These are phyloP conservation scores for Gobionotothen gibberifrons DNA, from an alignment of 2,797 vertebrate genomes.

Conservation along the genomic window DNA sequence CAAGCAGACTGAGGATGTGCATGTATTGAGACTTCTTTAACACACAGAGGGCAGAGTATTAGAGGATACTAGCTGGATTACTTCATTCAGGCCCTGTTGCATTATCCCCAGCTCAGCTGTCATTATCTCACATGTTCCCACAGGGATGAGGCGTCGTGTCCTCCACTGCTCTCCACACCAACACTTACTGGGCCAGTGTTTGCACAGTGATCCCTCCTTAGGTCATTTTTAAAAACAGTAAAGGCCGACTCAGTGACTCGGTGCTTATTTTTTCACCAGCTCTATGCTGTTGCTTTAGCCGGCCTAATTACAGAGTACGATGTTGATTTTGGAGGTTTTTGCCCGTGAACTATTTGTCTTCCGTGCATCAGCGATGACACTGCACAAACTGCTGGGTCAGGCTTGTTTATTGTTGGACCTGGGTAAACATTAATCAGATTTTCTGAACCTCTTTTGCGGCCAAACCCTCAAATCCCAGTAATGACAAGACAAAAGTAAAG, in stretches of 20 bases:
- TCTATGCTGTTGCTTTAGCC: slow-evolving; percentile 10
- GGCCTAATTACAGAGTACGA: slow-evolving; percentile 54
- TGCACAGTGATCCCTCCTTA: slow-evolving; percentile 21
- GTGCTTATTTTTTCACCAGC: slow-evolving; percentile 46
- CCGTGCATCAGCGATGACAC: slow-evolving; percentile 43
- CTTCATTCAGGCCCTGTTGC: slow-evolving; percentile 55
- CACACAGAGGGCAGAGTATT: slow-evolving; percentile 30
- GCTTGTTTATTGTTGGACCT: slow-evolving; percentile 42
- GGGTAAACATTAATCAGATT: slow-evolving; percentile 57
- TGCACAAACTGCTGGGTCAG: slow-evolving; percentile 49
- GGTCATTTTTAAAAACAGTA: slow-evolving; percentile 37
- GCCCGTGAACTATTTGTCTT: slow-evolving; percentile 50
- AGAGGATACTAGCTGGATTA: slow-evolving; percentile 60
- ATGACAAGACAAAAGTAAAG: slow-evolving; percentile 44
- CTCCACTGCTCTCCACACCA: slow-evolving; percentile 14
- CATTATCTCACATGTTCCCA: slow-evolving; percentile 62
- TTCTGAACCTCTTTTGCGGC: slow-evolving; percentile 42
- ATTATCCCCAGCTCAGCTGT: slow-evolving; percentile 68
- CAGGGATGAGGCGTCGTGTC: slow-evolving; percentile 42
- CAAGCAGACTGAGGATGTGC: slow-evolving; percentile 19
- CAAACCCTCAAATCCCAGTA: slow-evolving; percentile 54
- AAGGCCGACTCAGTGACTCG: slow-evolving; percentile 25
- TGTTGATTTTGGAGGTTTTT: slow-evolving; percentile 48
- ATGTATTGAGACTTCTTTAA: slow-evolving; percentile 42
- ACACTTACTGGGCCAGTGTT: not conserved